phyloP scores from a whole-genome alignment of 2,888 invertebrate species.

The Shargacucullia verbasci region DNA sequence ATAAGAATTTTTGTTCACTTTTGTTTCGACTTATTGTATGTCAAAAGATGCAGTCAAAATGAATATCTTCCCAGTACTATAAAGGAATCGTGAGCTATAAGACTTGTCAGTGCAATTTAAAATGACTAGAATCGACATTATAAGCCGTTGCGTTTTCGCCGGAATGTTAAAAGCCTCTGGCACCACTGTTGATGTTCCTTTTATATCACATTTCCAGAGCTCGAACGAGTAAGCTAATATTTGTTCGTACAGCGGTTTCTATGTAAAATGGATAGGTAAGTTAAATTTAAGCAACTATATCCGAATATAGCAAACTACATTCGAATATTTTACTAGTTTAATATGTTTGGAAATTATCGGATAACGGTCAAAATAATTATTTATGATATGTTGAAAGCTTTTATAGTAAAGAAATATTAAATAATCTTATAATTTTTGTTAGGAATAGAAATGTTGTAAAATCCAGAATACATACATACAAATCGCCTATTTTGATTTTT shows the following conservation, averaged over 20 bases:
- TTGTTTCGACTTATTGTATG: constrained; percentile 13
- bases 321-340: constrained; percentile 14
- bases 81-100: constrained; percentile 28
- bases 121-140: constrained; percentile 52
- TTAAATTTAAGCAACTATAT: constrained; percentile 18
- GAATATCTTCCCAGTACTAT: constrained; percentile 16
- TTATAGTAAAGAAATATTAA: too few relatives aligned
- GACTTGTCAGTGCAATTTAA: constrained; percentile 43
- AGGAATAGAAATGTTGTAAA: too few relatives aligned
- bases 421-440: too few relatives aligned
- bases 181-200: constrained; percentile 59
- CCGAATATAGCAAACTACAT: constrained; percentile 1
- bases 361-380: background rate
- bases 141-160: constrained; percentile 49
- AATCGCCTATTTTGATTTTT: too few relatives aligned
- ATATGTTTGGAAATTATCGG: constrained; percentile 14
- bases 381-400: too few relatives aligned
- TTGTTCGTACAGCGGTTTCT: constrained; percentile 43
- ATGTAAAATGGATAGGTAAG: constrained; percentile 35
- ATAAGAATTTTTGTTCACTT: constrained; percentile 5
- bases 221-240: constrained; percentile 55
- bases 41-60: constrained; percentile 38
- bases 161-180: constrained; percentile 65
- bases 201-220: constrained; percentile 50
- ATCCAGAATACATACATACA: too few relatives aligned